A percentile compares a stretch with the other conserved stretches of the same genome.
phyloP scores from a whole-genome alignment of 1,140 invertebrate species.

The Batillaria attramentaria region DNA sequence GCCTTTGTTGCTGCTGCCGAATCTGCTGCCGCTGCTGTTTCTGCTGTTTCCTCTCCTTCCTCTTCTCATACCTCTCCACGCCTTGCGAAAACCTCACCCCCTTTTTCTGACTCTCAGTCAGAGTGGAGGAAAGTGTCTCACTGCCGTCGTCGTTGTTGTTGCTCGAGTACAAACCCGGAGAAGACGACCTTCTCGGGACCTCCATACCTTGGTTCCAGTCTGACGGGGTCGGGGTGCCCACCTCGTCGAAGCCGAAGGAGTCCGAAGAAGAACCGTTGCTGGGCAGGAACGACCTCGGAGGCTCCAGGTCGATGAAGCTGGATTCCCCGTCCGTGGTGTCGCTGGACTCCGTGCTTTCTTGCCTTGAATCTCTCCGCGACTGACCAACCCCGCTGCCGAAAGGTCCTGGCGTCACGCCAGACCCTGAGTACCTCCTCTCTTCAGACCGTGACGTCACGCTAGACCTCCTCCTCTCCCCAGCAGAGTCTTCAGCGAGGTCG shows the following conservation, averaged over 20 bases:
- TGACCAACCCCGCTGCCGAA: too few species aligned
- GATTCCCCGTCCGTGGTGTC: not conserved
- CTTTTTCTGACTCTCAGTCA: not conserved
- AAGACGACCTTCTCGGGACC: too few species aligned
- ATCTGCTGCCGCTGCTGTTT: not conserved
- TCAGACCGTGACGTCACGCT: too few species aligned
- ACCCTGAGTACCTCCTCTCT: too few species aligned
- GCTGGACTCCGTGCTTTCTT: conserved; percentile 3
- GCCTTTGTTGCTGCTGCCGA: not conserved
- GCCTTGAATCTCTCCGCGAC: too few species aligned
- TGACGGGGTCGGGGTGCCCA: not conserved
- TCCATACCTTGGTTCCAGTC: too few species aligned
- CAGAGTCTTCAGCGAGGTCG: not conserved
- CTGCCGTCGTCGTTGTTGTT: too few species aligned
- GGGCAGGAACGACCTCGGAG: not conserved
- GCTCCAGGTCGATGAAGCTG: not conserved
- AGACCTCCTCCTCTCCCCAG: not conserved
- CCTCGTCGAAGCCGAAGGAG: conserved; percentile 5
- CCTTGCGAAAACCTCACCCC: conserved; percentile 15
- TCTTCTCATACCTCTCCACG: not conserved
- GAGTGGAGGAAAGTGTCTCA: too few species aligned
- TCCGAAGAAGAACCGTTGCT: too few species aligned
- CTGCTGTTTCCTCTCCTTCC: conserved; percentile 14
- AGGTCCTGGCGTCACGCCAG: too few species aligned
- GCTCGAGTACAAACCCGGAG: too few species aligned